phyloP scores from a whole-genome alignment of 2,113 vertebrate species.

The Hemibagrus wyckioides region DNA sequence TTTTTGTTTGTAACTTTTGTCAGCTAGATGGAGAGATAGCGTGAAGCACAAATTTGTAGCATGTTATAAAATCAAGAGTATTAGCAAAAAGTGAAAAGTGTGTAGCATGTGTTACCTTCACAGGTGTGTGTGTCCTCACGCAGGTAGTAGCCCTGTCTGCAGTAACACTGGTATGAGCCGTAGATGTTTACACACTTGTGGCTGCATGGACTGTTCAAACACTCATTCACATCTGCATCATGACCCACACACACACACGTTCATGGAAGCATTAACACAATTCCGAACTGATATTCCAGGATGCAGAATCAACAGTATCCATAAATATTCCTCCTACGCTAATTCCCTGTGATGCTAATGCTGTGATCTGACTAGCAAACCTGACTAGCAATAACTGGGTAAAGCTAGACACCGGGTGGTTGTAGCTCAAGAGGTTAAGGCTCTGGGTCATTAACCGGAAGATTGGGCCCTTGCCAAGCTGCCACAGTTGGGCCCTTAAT shows the following conservation, averaged over 20 bases:
- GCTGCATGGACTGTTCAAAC: slow-evolving; percentile 82
- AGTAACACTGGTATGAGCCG: slow-evolving; percentile 96
- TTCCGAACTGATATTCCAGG: background rate
- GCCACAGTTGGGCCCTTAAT: too few species aligned
- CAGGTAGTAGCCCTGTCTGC: slow-evolving; percentile 88
- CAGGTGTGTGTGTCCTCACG: slow-evolving; percentile 85
- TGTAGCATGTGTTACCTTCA: slow-evolving; percentile 72
- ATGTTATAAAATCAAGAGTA: background rate
- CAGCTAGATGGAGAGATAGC: background rate
- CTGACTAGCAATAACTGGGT: background rate
- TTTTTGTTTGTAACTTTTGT: background rate
- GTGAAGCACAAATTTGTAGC: background rate
- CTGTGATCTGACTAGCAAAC: background rate
- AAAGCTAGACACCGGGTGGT: too few species aligned
- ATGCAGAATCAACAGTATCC: background rate
- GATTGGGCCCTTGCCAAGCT: too few species aligned
- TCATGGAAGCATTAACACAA: slow-evolving; percentile 6
- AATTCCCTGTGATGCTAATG: background rate
- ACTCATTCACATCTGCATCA: slow-evolving; percentile 88
- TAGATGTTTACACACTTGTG: slow-evolving; percentile 94
- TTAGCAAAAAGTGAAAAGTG: too few species aligned
- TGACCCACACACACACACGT: slow-evolving; percentile 40
- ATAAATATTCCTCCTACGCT: background rate
- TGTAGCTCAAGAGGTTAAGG: too few species aligned
- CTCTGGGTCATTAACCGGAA: too few species aligned